Conservation (phyloP, 2,888 invertebrate genomes). For the Kuschelorhynchus macadamiae region DNA sequence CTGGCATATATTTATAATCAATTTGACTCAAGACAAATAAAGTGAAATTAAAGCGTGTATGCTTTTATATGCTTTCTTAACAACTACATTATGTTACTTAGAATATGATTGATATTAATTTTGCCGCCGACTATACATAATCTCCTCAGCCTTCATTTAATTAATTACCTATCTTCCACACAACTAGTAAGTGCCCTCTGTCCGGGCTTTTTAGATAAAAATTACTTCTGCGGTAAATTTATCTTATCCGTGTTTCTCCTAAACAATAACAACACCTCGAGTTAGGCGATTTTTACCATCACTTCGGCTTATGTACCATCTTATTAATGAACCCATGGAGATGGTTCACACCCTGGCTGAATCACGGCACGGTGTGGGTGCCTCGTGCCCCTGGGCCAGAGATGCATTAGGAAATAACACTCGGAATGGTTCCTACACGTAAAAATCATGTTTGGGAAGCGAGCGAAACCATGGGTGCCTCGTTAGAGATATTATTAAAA, state of each 20-base stretch:
- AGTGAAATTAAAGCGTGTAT: too few relatives aligned
- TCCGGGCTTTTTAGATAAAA: slow-evolving; percentile 19
- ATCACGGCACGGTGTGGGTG: slow-evolving; percentile 42
- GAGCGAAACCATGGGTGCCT: background rate
- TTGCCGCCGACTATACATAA: too few relatives aligned
- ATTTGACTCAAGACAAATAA: too few relatives aligned
- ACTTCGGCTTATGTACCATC: slow-evolving; percentile 24
- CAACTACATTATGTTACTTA: too few relatives aligned
- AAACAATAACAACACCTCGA: slow-evolving; percentile 44
- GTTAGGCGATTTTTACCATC: slow-evolving; percentile 45
- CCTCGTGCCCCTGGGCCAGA: slow-evolving; percentile 27
- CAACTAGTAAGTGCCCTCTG: slow-evolving; percentile 41
- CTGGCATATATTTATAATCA: too few relatives aligned
- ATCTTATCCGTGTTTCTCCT: slow-evolving; percentile 32
- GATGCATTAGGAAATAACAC: slow-evolving; percentile 42
- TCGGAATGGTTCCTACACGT: slow-evolving; percentile 14
- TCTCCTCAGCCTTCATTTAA: too few relatives aligned
- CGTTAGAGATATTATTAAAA: background rate
- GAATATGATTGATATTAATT: too few relatives aligned
- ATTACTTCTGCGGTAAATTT: slow-evolving; percentile 30
- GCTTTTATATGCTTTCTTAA: too few relatives aligned
- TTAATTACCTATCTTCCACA: slow-evolving; percentile 35
- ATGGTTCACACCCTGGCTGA: slow-evolving; percentile 46
- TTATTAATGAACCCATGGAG: slow-evolving; percentile 38
- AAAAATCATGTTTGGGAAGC: slow-evolving; percentile 6